These are phyloP conservation scores for Himantopus leucocephalus DNA, from an alignment of 2,113 vertebrate species.

Conservation along the genomic window DNA sequence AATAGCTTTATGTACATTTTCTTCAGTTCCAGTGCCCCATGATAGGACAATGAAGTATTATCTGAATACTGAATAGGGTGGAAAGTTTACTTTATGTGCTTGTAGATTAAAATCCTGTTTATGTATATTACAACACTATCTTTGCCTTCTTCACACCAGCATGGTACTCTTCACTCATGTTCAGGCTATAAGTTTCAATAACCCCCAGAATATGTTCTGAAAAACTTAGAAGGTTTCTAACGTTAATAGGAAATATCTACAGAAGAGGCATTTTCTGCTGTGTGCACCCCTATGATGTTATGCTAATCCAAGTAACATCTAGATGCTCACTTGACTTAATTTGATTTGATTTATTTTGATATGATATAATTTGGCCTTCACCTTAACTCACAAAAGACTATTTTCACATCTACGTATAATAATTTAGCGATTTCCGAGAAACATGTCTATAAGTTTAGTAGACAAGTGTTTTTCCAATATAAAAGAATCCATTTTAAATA, in stretches of 20 bases:
- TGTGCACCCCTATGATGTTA: neutral
- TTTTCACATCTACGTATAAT: neutral
- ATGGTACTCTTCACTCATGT: neutral
- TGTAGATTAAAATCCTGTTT: neutral
- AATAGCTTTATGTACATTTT: neutral
- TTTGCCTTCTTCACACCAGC: neutral
- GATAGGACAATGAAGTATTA: neutral
- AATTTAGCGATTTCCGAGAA: neutral
- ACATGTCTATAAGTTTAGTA: neutral
- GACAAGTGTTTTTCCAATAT: neutral
- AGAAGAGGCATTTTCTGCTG: neutral
- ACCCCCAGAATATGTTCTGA: neutral
- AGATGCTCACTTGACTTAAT: neutral
- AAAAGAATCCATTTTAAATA: neutral
- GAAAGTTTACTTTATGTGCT: neutral
- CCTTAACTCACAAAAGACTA: neutral
- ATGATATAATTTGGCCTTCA: neutral
- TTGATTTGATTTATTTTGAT: neutral
- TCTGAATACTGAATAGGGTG: neutral
- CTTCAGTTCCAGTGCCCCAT: neutral
- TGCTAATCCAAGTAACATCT: neutral
- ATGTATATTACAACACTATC: neutral
- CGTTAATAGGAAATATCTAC: neutral
- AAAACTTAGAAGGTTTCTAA: neutral
- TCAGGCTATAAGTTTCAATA: neutral